phyloP scores from a whole-genome alignment of 2,888 invertebrate genomes.

The Lampropteryx suffumata region DNA sequence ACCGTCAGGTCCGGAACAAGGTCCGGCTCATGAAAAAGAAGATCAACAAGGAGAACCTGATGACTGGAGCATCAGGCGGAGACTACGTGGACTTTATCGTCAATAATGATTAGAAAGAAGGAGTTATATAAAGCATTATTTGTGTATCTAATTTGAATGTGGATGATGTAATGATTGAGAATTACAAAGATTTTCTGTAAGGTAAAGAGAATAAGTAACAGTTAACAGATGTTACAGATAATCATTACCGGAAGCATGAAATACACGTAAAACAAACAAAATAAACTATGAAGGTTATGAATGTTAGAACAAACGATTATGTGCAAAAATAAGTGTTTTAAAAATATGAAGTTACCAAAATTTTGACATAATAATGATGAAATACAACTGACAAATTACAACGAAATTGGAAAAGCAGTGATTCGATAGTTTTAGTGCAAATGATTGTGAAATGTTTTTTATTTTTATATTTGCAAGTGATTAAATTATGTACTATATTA shows the following conservation, averaged over 20 bases:
- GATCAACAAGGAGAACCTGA: slow-evolving; percentile 64
- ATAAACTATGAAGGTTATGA: too few relatives aligned
- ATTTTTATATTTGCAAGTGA: slow-evolving; percentile 32
- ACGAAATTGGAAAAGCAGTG: background rate
- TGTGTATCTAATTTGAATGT: background rate
- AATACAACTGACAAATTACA: too few relatives aligned
- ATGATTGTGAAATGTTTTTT: slow-evolving; percentile 27
- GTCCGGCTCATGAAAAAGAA: slow-evolving; percentile 55
- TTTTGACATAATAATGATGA: too few relatives aligned
- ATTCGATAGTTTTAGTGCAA: background rate
- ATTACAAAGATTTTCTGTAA: background rate
- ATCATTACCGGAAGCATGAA: too few relatives aligned
- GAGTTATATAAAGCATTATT: background rate
- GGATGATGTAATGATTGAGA: background rate
- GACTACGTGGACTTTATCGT: slow-evolving; percentile 74
- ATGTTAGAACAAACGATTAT: too few relatives aligned
- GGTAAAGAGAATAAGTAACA: too few relatives aligned
- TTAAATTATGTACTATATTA: slow-evolving; percentile 13
- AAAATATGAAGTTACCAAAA: too few relatives aligned
- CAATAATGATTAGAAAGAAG: slow-evolving; percentile 61
- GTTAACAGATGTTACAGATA: too few relatives aligned
- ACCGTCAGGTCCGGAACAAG: slow-evolving; percentile 58
- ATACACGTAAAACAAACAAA: too few relatives aligned
- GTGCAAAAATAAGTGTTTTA: too few relatives aligned
- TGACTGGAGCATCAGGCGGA: slow-evolving; percentile 52